Base-by-base conservation (phyloP, 1,140 invertebrate species). In the Steinernema khuongi region DNA sequence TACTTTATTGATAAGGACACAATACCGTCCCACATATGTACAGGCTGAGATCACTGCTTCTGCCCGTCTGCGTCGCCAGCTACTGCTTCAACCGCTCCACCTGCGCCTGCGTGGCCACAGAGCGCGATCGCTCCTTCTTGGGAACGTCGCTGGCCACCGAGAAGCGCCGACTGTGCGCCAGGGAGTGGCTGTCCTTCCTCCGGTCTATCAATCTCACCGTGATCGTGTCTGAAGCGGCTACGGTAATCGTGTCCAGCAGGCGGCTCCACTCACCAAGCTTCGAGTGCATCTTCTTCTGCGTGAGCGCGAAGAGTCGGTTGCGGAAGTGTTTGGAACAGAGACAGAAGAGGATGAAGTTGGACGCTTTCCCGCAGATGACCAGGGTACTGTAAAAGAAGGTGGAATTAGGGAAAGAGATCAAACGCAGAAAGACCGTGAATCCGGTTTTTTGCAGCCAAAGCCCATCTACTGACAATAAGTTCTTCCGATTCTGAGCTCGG, bases 271-370 rank as follows among this genome's bases (percentile, higher is more conserved):
- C 74, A 76, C 79, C 79, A 11, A 81, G 68, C 74, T 80, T 80
- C 50, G 78, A 74, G 73, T 83, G 76, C 18, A 85, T 74, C 41
- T 82, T 83, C 74, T 83, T 85, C 28, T 84, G 78, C 1, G 83
- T 81, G 28, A 83, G 36, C 28, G 72, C 70, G 19, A 83, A 81
- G n/a, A 83, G 73, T 0, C 81, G 76, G 14, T 75, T 66, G 18
- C 81, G 77, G 74, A 83, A 83, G 67, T 82, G 81, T 50, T 83
- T 85, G 18, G 83, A 85, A 19, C 75, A 85, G 17, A 83, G 74
- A 71, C 81, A 83, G 75, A 83, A 83, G 31, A 83, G 70, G 31
- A 83, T 85, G 71, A 83, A 83, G 33, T 83, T 83, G 7, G 81
- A 83, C 1, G 79, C 81, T 67, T 83, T 83, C 26, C 81, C 81